A percentile compares a stretch with the other conserved stretches of the same genome.
These are phyloP conservation scores for Zaprionus ghesquierei DNA, from an alignment of 1,140 invertebrate genomes.

Conservation along the genomic window DNA sequence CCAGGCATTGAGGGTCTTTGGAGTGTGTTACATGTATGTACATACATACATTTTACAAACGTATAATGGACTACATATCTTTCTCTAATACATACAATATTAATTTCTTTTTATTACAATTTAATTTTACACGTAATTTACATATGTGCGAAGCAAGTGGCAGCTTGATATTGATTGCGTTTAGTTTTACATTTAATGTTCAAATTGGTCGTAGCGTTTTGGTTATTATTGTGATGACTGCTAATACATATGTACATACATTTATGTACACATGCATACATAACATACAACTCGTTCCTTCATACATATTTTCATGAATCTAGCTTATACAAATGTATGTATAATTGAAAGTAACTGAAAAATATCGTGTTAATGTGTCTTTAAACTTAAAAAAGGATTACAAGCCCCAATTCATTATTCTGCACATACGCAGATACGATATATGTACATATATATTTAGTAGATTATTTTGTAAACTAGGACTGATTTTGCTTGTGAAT, in stretches of 20 bases:
- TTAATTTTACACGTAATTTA: background rate
- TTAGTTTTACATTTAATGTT: constrained; percentile 2
- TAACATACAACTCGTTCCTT: background rate
- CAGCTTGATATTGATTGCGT: background rate
- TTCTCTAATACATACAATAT: constrained; percentile 20
- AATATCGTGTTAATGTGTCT: background rate
- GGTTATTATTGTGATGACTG: constrained; percentile 14
- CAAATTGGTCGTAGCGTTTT: constrained; percentile 2
- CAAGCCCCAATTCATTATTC: background rate
- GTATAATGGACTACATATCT: constrained; percentile 21
- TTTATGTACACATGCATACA: constrained; percentile 20
- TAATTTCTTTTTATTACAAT: background rate
- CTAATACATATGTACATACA: constrained; percentile 16
- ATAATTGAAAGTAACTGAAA: constrained; percentile 1
- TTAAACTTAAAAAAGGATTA: background rate
- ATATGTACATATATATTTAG: background rate
- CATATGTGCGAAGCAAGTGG: background rate
- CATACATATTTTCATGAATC: constrained; percentile 14
- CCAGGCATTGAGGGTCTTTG: constrained; percentile 20
- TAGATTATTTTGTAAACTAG: background rate
- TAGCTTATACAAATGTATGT: background rate
- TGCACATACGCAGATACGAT: background rate
- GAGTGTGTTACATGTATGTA: constrained; percentile 48
- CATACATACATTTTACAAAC: constrained; percentile 33
- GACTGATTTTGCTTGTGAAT: background rate